These are phyloP conservation scores for Chelmon rostratus DNA, from an alignment of 2,797 vertebrate species.

Conservation along the genomic window DNA sequence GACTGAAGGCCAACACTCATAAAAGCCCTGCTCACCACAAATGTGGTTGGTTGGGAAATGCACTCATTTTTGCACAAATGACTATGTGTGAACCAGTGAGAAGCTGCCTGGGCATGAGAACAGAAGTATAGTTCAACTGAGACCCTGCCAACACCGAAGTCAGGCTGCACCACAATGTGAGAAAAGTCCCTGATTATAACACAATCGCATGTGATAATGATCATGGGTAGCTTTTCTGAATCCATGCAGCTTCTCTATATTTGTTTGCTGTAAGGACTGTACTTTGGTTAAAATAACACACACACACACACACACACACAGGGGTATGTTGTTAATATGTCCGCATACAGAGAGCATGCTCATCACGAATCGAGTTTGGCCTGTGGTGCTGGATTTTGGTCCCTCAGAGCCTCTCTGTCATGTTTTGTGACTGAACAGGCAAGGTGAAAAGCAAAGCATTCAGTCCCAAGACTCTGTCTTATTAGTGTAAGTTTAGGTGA, in stretches of 20 bases:
- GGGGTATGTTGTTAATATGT: too few relatives aligned
- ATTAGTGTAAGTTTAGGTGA: too few relatives aligned
- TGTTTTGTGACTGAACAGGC: too few relatives aligned
- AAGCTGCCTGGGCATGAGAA: conserved; percentile 19
- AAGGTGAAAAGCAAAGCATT: too few relatives aligned
- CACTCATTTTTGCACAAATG: conserved; percentile 40
- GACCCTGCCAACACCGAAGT: conserved; percentile 4
- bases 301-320: too few relatives aligned
- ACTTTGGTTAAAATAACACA: neutral
- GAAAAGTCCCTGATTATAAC: conserved; percentile 5
- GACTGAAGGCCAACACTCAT: conserved; percentile 42
- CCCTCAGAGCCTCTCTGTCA: too few relatives aligned
- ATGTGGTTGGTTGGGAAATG: conserved; percentile 54
- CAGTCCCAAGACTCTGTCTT: too few relatives aligned
- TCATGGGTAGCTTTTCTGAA: neutral
- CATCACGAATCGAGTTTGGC: too few relatives aligned
- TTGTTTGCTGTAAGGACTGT: neutral
- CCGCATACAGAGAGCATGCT: too few relatives aligned
- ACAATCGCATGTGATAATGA: conserved; percentile 5
- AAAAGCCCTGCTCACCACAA: conserved; percentile 61
- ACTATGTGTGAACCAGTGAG: conserved; percentile 42
- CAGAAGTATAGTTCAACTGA: conserved; percentile 12
- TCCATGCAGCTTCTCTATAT: neutral
- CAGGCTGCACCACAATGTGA: neutral
- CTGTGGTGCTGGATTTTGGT: too few relatives aligned